These are phyloP conservation scores for Archips crataeganus DNA, from an alignment of 2,888 invertebrate species.

Conservation along the genomic window DNA sequence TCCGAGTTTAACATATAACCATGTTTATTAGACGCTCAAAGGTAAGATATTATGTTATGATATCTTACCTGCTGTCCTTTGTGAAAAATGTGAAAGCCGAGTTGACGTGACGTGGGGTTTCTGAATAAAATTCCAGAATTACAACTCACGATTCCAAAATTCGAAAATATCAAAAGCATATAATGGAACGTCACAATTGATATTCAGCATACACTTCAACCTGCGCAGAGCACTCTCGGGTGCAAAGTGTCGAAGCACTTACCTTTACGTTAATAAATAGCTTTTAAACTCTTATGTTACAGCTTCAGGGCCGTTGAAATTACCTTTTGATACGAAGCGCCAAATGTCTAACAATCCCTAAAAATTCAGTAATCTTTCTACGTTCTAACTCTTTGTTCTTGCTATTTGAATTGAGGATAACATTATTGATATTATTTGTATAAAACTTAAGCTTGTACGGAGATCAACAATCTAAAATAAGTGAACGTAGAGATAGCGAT, in stretches of 20 bases:
- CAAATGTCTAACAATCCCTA: conserved; percentile 10
- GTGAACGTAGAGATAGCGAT: background rate
- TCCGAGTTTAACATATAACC: conserved; percentile 7
- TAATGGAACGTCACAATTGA: conserved; percentile 38
- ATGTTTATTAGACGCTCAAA: conserved; percentile 10
- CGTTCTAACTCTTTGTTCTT: too few species aligned
- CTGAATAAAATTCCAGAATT: conserved; percentile 13
- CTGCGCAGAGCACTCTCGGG: conserved; percentile 27
- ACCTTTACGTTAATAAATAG: conserved; percentile 39
- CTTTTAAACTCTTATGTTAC: conserved; percentile 35
- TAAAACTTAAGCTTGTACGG: background rate
- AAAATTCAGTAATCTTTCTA: background rate
- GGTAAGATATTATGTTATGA: conserved; percentile 17
- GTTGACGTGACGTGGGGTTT: conserved; percentile 14
- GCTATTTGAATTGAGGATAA: background rate
- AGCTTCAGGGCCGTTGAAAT: conserved; percentile 15
- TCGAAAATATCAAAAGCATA: conserved; percentile 25
- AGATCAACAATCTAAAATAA: background rate
- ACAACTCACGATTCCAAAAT: conserved; percentile 16
- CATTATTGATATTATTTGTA: background rate
- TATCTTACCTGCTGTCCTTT: conserved; percentile 14
- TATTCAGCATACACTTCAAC: conserved; percentile 37
- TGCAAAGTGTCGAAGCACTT: conserved; percentile 32
- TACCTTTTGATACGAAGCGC: conserved; percentile 13
- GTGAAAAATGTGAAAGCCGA: conserved; percentile 6